Evolutionary conservation across 2,797 vertebrate species (phyloP).

Genomic region (Pagetopsis macropterus): DNA sequence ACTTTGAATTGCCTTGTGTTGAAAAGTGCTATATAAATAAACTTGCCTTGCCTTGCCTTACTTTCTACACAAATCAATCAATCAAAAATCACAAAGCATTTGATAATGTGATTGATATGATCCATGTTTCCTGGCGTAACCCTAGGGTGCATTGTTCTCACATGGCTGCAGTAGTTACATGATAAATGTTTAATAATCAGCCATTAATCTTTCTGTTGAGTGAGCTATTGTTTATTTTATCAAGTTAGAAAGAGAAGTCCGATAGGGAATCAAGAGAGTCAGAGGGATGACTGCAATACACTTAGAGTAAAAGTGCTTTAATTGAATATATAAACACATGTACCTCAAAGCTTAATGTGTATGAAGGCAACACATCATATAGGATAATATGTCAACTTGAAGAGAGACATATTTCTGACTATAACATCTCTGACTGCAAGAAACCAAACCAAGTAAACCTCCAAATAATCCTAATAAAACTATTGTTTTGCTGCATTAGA

Average conservation of each 20-base stretch:
- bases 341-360: not conserved
- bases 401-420: not conserved
- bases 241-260: not conserved
- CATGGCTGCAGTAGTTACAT: not conserved
- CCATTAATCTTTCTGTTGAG: constrained; percentile 17
- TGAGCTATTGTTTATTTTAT: constrained; percentile 14
- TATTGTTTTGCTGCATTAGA: not conserved
- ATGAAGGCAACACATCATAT: not conserved
- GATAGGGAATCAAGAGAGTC: not conserved
- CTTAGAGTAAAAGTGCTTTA: not conserved
- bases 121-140: constrained; percentile 1
- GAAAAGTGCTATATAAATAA: no score
- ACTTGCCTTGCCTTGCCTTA: no score
- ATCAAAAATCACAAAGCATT: not conserved
- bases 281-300: not conserved
- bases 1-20: no score
- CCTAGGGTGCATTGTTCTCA: constrained; percentile 13
- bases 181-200: constrained; percentile 28
- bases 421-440: not conserved
- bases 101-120: constrained; percentile 27
- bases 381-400: not conserved
- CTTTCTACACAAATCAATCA: constrained; percentile 11
- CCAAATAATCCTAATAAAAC: not conserved
- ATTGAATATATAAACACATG: not conserved
- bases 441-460: not conserved